Conservation (phyloP, 2,797 vertebrate species). For the Sebastes vulpes region DNA sequence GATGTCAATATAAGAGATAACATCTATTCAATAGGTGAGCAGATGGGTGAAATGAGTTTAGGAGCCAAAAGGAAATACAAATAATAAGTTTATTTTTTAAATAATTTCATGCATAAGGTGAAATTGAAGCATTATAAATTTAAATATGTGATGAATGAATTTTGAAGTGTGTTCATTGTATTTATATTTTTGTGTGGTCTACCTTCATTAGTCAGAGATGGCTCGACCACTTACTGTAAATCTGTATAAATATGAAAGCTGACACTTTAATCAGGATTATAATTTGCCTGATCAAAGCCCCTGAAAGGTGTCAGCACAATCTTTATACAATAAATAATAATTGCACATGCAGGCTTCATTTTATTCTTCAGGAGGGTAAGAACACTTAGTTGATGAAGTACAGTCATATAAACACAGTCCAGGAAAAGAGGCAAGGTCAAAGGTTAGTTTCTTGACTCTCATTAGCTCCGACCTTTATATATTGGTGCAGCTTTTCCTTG, state of each 20-base stretch:
- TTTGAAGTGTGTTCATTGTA: not conserved
- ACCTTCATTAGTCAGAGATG: not conserved
- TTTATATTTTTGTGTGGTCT: not conserved
- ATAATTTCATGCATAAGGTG: not conserved
- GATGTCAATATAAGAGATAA: not conserved
- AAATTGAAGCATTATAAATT: not conserved
- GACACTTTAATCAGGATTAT: constrained; percentile 1
- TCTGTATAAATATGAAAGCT: not conserved
- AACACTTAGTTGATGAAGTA: not conserved
- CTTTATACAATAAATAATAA: constrained; percentile 27
- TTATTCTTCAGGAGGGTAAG: not conserved
- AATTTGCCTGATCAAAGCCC: constrained; percentile 6
- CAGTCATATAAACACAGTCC: not conserved
- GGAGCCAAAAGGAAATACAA: not conserved
- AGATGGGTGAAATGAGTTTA: not conserved
- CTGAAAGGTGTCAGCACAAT: constrained; percentile 17
- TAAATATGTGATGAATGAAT: not conserved
- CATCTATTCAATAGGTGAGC: not conserved
- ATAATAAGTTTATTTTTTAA: no score
- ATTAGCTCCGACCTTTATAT: not conserved
- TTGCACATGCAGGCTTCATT: not conserved
- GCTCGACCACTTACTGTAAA: not conserved
- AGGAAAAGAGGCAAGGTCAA: not conserved
- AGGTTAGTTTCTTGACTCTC: not conserved
- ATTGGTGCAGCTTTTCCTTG: not conserved